Evolutionary conservation across 2,888 invertebrate species (phyloP).

Genomic region (Uloborus plumipes): DNA sequence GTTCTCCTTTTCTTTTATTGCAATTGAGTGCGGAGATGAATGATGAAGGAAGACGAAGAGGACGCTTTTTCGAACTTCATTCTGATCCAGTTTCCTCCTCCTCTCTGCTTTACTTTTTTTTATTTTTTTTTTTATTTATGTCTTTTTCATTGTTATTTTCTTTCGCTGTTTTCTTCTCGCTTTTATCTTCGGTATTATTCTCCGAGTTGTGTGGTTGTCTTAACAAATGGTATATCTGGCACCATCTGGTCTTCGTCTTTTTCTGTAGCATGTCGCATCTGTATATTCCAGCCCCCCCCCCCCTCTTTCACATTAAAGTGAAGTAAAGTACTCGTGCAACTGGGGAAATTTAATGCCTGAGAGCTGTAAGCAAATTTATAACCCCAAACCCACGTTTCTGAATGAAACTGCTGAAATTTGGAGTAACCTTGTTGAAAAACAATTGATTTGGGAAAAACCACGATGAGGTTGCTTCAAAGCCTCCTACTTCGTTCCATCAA

Average conservation of each 20-base stretch:
- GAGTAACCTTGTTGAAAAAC: too few relatives aligned
- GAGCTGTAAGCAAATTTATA: too few relatives aligned
- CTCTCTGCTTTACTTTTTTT: neutral
- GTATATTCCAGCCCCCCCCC: slow-evolving; percentile 16
- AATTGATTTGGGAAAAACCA: too few relatives aligned
- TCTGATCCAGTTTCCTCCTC: slow-evolving; percentile 13
- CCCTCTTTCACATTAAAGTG: neutral
- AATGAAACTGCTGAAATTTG: too few relatives aligned
- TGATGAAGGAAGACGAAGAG: slow-evolving; percentile 38
- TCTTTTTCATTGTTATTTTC: slow-evolving; percentile 9
- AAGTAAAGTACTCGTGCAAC: too few relatives aligned
- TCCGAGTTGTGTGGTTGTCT: slow-evolving; percentile 18
- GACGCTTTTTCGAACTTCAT: slow-evolving; percentile 23
- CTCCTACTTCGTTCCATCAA: too few relatives aligned
- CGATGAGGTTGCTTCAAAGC: too few relatives aligned
- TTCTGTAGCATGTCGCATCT: slow-evolving; percentile 25
- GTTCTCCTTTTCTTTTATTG: slow-evolving; percentile 28
- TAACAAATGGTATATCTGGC: slow-evolving; percentile 24
- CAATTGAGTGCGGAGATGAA: slow-evolving; percentile 55
- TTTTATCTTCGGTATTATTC: slow-evolving; percentile 12
- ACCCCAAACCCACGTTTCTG: too few relatives aligned
- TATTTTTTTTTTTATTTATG: slow-evolving; percentile 4
- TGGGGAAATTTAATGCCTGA: too few relatives aligned
- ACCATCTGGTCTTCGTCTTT: slow-evolving; percentile 41
- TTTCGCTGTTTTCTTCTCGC: neutral